Evolutionary conservation across 2,797 vertebrate species (phyloP).

Genomic region (Gadopsis bispinosus): DNA sequence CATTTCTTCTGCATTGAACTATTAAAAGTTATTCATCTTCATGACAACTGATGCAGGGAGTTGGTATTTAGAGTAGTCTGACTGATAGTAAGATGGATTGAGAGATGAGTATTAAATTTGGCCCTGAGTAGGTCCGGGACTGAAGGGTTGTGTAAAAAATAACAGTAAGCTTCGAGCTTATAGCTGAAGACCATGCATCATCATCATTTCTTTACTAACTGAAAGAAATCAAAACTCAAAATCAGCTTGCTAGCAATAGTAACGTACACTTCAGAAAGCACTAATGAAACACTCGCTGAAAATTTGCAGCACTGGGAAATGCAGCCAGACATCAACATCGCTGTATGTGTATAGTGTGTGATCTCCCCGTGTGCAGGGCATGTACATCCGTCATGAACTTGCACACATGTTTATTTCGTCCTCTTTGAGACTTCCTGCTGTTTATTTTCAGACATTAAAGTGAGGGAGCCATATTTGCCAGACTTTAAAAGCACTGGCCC

Average conservation of each 20-base stretch:
- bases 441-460: conserved; percentile 51
- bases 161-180: neutral
- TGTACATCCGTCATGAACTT: conserved; percentile 3
- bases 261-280: conserved; percentile 10
- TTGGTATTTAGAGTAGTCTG: conserved; percentile 12
- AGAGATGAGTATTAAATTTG: neutral
- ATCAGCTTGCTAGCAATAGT: conserved; percentile 2
- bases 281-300: conserved; percentile 10
- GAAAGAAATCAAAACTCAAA: neutral
- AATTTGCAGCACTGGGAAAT: neutral
- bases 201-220: conserved; percentile 6
- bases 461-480: conserved; percentile 46
- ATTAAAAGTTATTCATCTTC: conserved; percentile 44
- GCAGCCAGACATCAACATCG: neutral
- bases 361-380: neutral
- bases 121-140: neutral
- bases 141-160: neutral
- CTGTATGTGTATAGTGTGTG: neutral
- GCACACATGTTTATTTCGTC: conserved; percentile 17
- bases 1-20: conserved; percentile 59
- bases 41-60: conserved; percentile 38
- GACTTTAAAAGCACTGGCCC: conserved; percentile 65
- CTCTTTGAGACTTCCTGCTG: conserved; percentile 23
- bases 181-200: conserved; percentile 26
- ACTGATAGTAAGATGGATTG: conserved; percentile 2